Evolutionary conservation across 2,888 invertebrate species (phyloP).

Genomic region (Cremastobaeus sp.): DNA sequence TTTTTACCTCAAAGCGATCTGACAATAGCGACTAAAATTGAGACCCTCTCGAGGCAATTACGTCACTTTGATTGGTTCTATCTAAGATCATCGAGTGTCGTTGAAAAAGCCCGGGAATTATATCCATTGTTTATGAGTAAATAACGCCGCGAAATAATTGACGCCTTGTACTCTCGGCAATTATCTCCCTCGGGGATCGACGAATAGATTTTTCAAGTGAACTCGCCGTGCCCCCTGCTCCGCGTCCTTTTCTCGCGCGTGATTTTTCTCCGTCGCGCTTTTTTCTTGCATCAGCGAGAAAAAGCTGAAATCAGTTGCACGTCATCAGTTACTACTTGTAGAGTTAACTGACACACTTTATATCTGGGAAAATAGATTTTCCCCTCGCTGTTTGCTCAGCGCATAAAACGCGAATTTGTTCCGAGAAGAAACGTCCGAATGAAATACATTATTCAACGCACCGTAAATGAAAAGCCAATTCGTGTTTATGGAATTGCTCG

Average conservation of each 20-base stretch:
- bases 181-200: conserved; percentile 35
- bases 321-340: conserved; percentile 46
- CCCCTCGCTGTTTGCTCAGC: conserved; percentile 42
- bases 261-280: neutral
- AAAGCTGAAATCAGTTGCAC: conserved; percentile 6
- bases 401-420: conserved; percentile 64
- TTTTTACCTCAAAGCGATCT: no score
- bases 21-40: conserved; percentile 3
- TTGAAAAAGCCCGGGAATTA: conserved; percentile 11
- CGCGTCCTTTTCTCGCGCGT: no score
- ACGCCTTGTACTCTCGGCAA: conserved; percentile 21
- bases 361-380: conserved; percentile 51
- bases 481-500: conserved; percentile 39
- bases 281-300: neutral
- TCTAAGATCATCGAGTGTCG: conserved; percentile 10
- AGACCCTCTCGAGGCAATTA: neutral
- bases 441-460: conserved; percentile 71
- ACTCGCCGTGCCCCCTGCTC: conserved; percentile 6
- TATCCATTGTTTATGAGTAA: conserved; percentile 41
- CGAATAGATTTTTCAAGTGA: conserved; percentile 14
- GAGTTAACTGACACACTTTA: conserved; percentile 42
- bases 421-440: conserved; percentile 51
- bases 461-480: conserved; percentile 48
- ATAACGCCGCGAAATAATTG: conserved; percentile 37
- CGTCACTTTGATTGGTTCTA: conserved; percentile 1